phyloP scores from a whole-genome alignment of 2,797 vertebrate genomes.

The Ctenosaura bakeri region DNA sequence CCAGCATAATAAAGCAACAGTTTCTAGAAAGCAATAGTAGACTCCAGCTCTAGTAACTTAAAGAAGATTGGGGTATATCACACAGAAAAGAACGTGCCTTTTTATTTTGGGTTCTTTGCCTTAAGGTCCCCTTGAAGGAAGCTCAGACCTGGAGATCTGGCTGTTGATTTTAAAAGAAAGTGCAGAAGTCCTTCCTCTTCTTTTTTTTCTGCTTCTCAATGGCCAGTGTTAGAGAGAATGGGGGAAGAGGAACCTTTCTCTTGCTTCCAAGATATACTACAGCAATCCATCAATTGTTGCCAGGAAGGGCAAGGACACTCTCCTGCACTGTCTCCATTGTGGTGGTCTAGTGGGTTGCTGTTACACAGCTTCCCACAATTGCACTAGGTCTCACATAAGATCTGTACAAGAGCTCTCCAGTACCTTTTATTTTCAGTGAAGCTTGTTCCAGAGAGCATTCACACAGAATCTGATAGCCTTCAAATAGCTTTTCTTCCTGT shows the following conservation, averaged over 20 bases:
- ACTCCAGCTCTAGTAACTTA: no score
- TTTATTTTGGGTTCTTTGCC: neutral
- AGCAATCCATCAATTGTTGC: neutral
- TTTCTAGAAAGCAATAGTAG: no score
- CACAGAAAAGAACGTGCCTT: neutral
- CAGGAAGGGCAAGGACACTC: neutral
- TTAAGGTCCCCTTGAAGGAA: neutral
- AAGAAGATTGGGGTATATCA: neutral
- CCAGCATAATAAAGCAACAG: no score
- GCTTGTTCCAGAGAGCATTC: neutral
- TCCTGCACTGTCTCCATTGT: neutral
- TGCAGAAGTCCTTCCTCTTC: no score
- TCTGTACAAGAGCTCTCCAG: neutral
- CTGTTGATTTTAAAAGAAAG: no score
- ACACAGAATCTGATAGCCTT: no score
- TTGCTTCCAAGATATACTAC: neutral
- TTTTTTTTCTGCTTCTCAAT: neutral
- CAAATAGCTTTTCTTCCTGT: neutral
- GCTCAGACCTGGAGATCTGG: neutral
- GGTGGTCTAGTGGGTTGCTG: neutral
- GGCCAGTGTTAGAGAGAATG: neutral
- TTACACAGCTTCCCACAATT: neutral
- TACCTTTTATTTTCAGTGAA: constrained; percentile 3
- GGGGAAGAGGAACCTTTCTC: no score
- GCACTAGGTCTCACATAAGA: neutral